Evolutionary conservation across 2,888 invertebrate species (phyloP), one percentile per base, ranked within the genome.

Genomic region (Erebia epiphron): DNA sequence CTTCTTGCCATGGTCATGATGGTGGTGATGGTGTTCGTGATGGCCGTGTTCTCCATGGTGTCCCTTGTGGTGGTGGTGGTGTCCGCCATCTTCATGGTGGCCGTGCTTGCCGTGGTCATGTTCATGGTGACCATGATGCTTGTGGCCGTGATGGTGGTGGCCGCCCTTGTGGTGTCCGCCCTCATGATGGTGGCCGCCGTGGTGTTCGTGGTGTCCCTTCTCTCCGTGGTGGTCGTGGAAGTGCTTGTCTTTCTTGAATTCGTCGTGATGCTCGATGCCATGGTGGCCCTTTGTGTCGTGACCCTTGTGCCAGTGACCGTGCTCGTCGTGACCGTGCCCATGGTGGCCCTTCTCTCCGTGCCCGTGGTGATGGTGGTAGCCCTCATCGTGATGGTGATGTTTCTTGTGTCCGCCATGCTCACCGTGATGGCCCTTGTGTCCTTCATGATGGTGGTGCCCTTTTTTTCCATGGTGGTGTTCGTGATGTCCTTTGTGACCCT

Each of bases 231-330:
- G 97, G 78, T 97, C 96, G 86, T 95, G 97, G 95, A 96, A 97
- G 87, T 97, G 96, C 82, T 97, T 97, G 82, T 97, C 96, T 86
- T 97, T 97, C 83, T 97, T 96, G 92, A 95, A 97, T 86, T 97
- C 97, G 87, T 97, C 96, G 77, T 96, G 91, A 82, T 97, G 97
- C 88, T 97, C 97, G 8, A 97, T 94, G 78, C 97, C 96, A 82
- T 97, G 97, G 80, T 97, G 96, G 75, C 97, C 97, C 83, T 97
- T 96, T 74, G 97, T 97, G 86, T 95, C 96, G 88, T 97, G 97
- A 0, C 97, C 97, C 83, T 97, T 97, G 79, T 96, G 96, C 90
- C 95, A 97, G 79, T 95, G 95, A 13, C 97, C 97, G 75, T 92
- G 91, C 77, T 92, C 93, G 35, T 94, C 92, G 73, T 90, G 90